Evolutionary conservation across 2,888 invertebrate species (phyloP).

Genomic region (Dryomyza anilis): DNA sequence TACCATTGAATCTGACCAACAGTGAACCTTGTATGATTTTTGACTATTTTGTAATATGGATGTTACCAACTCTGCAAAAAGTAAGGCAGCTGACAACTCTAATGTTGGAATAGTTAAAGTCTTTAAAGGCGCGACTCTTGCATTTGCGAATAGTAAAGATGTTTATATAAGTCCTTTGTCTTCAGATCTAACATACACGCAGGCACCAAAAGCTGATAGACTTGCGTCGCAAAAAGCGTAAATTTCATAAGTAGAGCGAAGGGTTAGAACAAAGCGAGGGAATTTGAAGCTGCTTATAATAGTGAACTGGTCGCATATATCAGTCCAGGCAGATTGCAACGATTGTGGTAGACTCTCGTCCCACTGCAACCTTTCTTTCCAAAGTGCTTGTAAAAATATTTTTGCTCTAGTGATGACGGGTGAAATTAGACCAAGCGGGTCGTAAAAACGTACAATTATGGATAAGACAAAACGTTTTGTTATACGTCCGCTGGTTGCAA

Average conservation of each 20-base stretch:
- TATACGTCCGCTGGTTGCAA: neutral
- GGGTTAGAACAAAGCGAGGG: neutral
- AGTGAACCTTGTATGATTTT: slow-evolving; percentile 13
- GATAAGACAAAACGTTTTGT: slow-evolving; percentile 31
- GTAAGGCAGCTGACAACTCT: slow-evolving; percentile 10
- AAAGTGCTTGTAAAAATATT: slow-evolving; percentile 20
- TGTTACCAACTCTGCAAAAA: slow-evolving; percentile 9
- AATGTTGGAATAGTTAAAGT: slow-evolving; percentile 13
- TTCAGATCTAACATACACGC: slow-evolving; percentile 23
- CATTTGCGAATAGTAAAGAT: slow-evolving; percentile 25
- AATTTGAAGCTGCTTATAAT: neutral
- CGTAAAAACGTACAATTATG: slow-evolving; percentile 26
- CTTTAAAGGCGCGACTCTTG: slow-evolving; percentile 26
- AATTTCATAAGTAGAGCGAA: slow-evolving; percentile 3
- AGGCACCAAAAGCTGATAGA: slow-evolving; percentile 13
- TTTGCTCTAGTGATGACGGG: slow-evolving; percentile 26
- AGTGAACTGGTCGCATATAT: neutral
- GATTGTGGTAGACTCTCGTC: slow-evolving; percentile 13
- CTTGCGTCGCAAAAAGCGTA: slow-evolving; percentile 27
- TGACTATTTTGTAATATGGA: neutral
- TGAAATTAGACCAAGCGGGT: slow-evolving; percentile 31
- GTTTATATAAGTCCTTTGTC: neutral
- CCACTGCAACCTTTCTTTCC: slow-evolving; percentile 11
- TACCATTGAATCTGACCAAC: slow-evolving; percentile 31
- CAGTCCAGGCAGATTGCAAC: neutral